A percentile compares a stretch with the other conserved stretches of the same genome.
Conservation (phyloP, 2,797 vertebrate species). For the Lagorchestes hirsutus region DNA sequence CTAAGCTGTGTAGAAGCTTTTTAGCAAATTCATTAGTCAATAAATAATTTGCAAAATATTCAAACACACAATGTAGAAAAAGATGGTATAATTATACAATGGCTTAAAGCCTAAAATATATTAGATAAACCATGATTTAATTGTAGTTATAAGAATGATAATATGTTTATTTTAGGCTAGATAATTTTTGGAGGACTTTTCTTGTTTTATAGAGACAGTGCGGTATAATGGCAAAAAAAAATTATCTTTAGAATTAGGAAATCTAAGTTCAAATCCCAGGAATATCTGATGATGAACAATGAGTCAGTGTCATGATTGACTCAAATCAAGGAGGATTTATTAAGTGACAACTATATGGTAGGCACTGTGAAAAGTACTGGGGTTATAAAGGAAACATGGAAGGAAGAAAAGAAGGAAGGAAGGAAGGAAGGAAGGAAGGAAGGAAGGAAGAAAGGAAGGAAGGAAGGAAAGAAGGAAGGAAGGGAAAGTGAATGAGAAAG, state of each 20-base stretch:
- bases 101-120: slow-evolving; percentile 9
- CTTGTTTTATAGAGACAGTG: not conserved
- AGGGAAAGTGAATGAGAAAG: too few relatives aligned
- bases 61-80: slow-evolving; percentile 11
- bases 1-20: slow-evolving; percentile 19
- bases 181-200: not conserved
- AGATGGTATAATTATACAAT: slow-evolving; percentile 18
- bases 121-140: slow-evolving; percentile 26
- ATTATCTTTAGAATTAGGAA: not conserved
- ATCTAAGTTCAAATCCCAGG: not conserved
- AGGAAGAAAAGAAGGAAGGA: too few relatives aligned
- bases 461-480: too few relatives aligned
- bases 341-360: not conserved
- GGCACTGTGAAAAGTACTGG: not conserved
- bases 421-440: not conserved
- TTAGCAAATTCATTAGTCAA: slow-evolving; percentile 9
- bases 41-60: slow-evolving; percentile 35
- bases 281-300: not conserved
- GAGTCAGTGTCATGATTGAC: not conserved
- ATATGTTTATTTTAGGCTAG: not conserved
- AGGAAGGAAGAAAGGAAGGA: not conserved
- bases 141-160: slow-evolving; percentile 22
- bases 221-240: not conserved
- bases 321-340: not conserved
- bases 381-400: not conserved